Base-by-base conservation (phyloP, 2,113 vertebrate species). In the Galemys pyrenaicus region DNA sequence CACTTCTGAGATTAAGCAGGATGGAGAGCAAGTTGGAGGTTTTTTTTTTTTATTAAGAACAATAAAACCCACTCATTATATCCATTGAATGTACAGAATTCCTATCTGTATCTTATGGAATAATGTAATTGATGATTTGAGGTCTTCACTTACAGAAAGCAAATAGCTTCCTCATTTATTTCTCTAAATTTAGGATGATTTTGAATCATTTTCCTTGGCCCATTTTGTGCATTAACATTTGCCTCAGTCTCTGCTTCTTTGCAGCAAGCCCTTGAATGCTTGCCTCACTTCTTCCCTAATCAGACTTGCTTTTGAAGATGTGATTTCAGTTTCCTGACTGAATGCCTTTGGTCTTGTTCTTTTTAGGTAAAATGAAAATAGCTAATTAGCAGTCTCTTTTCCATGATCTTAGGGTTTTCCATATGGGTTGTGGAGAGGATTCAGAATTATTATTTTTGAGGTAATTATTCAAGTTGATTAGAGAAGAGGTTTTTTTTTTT, bases 301-400 rank as follows among this genome's bases (percentile, higher is more conserved):
- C 58, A 86, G 73, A 71, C 46, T 79, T 92, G 58, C 17, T 78
- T 95, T 95, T 88, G 92, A 91, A 96, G 93, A 77, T 73, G 20
- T 49, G 64, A 83, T 91, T 95, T 95, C 26, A 68, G 39, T 91
- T 92, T 86, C 49, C 46, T 65, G 10, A 71, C 37, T 90, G 73
- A 89, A 82, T 87, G 46, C 15, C 78, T 92, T 95, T 92, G 70
- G 44, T 89, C 39, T n/a, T 91, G 5, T 88, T 95, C 78, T 93
- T 94, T 95, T 60, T 58, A 87, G 81, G 73, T 91, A 87, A 89
- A 95, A 56, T 41, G 39, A 92, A 95, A 90, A 93, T 77, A 58
- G 78, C 58, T 94, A 91, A 95, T 91, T 91, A 96, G 56, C 28
- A 54, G 73, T 24, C 37, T 89, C 79, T 91, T 91, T 73, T 94